phyloP scores from a whole-genome alignment of 2,888 invertebrate species.

The Epistrophe eligans region DNA sequence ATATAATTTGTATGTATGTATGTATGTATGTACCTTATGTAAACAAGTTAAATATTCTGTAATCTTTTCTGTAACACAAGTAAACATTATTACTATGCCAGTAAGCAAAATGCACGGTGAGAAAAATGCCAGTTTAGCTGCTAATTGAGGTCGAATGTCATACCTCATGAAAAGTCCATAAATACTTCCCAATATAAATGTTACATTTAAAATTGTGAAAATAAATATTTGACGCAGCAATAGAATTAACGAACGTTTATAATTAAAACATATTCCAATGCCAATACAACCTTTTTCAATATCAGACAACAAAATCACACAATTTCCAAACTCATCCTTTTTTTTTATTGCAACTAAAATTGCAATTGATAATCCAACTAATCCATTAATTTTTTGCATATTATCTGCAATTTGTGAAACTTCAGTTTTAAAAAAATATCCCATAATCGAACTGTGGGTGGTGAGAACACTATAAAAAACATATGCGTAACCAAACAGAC shows the following conservation, averaged over 20 bases:
- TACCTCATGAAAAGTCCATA: constrained; percentile 70
- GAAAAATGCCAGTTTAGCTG: constrained; percentile 78
- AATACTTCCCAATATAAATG: constrained; percentile 77
- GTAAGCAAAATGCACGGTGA: constrained; percentile 80
- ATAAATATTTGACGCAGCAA: constrained; percentile 65
- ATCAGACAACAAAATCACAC: constrained; percentile 70
- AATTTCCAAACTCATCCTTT: constrained; percentile 14
- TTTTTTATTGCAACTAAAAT: constrained; percentile 3
- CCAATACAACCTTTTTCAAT: constrained; percentile 78
- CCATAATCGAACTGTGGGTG: constrained; percentile 80
- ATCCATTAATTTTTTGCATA: constrained; percentile 81
- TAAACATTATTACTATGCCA: constrained; percentile 78
- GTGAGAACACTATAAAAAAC: constrained; percentile 79
- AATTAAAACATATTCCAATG: constrained; percentile 78
- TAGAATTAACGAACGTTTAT: constrained; percentile 66
- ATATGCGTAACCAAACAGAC: constrained; percentile 79
- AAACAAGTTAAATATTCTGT: constrained; percentile 78
- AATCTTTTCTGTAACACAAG: constrained; percentile 77
- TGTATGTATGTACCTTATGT: constrained; percentile 80
- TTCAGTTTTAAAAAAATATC: constrained; percentile 82
- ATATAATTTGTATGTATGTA: too few species aligned
- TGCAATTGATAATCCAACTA: constrained; percentile 76
- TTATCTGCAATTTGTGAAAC: constrained; percentile 81
- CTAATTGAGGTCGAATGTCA: constrained; percentile 56
- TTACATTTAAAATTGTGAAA: constrained; percentile 58